Evolutionary conservation across 2,888 invertebrate species (phyloP).

Genomic region (Timandra comae): DNA sequence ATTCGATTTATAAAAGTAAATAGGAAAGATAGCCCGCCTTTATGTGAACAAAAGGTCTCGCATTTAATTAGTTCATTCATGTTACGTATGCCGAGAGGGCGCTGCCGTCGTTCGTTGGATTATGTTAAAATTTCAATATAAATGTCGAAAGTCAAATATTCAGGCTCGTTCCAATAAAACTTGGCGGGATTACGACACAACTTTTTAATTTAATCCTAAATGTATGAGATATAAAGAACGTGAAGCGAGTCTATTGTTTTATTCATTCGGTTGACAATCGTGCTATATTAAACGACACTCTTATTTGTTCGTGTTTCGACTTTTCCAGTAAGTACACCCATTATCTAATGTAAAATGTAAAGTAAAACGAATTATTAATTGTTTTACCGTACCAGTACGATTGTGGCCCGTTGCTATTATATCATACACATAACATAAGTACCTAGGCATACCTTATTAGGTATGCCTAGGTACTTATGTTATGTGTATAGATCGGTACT

Average conservation of each 20-base stretch:
- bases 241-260: constrained; percentile 25
- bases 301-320: too few species aligned
- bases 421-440: not conserved
- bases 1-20: too few species aligned
- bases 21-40: too few species aligned
- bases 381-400: constrained; percentile 18
- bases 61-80: constrained; percentile 1
- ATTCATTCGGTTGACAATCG: constrained; percentile 23
- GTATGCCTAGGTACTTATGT: too few species aligned
- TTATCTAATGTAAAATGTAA: not conserved
- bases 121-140: constrained; percentile 54
- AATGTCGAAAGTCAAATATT: constrained; percentile 47
- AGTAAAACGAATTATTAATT: constrained; percentile 21
- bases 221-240: constrained; percentile 27
- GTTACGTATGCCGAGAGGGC: not conserved
- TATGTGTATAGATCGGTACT: too few species aligned
- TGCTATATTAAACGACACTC: constrained; percentile 2
- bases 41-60: too few species aligned
- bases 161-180: constrained; percentile 42
- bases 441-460: too few species aligned
- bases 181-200: constrained; percentile 36
- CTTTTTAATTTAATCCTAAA: constrained; percentile 45
- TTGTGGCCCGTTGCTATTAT: not conserved
- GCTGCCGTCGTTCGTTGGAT: constrained; percentile 2
- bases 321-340: not conserved